Conservation (phyloP, 2,797 vertebrate species). For the Sciurus carolinensis region DNA sequence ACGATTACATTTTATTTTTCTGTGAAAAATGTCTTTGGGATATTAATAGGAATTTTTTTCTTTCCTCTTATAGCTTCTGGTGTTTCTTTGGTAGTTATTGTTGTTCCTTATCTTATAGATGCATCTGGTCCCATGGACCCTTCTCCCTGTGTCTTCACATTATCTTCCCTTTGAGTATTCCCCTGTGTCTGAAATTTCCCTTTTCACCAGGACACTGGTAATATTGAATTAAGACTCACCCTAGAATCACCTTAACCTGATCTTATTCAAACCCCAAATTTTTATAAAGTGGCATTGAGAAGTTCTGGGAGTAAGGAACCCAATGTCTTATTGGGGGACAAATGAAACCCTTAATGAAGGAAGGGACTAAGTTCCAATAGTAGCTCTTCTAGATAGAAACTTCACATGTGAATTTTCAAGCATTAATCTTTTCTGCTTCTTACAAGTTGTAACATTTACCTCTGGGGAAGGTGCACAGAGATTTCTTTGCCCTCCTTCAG, state of each 20-base stretch:
- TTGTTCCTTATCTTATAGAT: background rate
- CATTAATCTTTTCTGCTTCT: background rate
- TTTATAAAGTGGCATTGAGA: background rate
- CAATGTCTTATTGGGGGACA: background rate
- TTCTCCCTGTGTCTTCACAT: background rate
- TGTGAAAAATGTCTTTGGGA: background rate
- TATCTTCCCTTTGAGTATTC: background rate
- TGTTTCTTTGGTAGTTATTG: background rate
- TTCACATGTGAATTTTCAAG: slow-evolving; percentile 21
- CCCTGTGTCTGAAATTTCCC: background rate
- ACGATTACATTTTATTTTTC: background rate
- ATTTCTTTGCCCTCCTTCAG: background rate
- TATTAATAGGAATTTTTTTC: background rate
- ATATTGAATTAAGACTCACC: background rate
- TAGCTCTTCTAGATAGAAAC: background rate
- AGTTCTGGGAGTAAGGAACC: background rate
- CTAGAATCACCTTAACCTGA: background rate
- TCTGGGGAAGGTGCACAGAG: background rate
- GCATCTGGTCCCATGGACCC: background rate
- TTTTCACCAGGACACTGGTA: background rate
- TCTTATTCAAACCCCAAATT: background rate
- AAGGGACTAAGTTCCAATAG: background rate
- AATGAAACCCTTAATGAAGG: background rate
- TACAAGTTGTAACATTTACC: background rate
- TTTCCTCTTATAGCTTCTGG: background rate